Conservation (phyloP, 64 coral and sea anemone genomes). For the Porites australiensis region DNA sequence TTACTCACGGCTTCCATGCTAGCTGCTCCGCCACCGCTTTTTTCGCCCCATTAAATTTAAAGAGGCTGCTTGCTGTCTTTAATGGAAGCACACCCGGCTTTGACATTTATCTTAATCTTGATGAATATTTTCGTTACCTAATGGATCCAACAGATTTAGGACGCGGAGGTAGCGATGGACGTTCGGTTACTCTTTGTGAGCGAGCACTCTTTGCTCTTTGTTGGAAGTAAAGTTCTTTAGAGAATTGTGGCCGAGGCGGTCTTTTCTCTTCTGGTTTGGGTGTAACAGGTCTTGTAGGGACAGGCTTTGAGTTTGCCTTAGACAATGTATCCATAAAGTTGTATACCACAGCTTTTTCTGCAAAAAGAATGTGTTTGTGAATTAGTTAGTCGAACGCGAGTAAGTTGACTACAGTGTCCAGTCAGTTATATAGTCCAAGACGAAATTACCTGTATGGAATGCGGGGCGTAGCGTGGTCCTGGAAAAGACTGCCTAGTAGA, state of each 20-base stretch:
- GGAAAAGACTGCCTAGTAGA: too few relatives aligned
- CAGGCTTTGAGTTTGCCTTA: constrained; percentile 65
- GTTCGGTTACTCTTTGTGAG: constrained; percentile 79
- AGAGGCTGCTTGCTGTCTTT: too few relatives aligned
- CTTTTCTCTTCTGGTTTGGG: constrained; percentile 35
- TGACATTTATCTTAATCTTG: neutral
- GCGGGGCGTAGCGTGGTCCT: too few relatives aligned
- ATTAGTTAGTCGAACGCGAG: neutral
- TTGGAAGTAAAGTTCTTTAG: constrained; percentile 78
- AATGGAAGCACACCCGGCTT: neutral
- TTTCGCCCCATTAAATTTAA: too few relatives aligned
- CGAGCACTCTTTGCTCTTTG: constrained; percentile 81
- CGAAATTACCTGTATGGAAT: too few relatives aligned
- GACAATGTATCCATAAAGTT: constrained; percentile 90
- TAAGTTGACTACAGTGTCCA: too few relatives aligned
- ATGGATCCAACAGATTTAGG: constrained; percentile 79
- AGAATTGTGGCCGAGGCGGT: constrained; percentile 49
- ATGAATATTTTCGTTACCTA: neutral
- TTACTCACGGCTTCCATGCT: too few relatives aligned
- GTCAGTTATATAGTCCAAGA: too few relatives aligned
- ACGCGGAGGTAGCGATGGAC: constrained; percentile 69
- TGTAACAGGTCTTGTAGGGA: constrained; percentile 27
- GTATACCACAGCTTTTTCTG: constrained; percentile 92
- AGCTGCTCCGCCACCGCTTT: too few relatives aligned
- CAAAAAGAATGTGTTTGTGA: neutral